A percentile compares a stretch with the other conserved stretches of the same genome.
Conservation (phyloP, 2,888 invertebrate species). For the Linnaemya vulpina region DNA sequence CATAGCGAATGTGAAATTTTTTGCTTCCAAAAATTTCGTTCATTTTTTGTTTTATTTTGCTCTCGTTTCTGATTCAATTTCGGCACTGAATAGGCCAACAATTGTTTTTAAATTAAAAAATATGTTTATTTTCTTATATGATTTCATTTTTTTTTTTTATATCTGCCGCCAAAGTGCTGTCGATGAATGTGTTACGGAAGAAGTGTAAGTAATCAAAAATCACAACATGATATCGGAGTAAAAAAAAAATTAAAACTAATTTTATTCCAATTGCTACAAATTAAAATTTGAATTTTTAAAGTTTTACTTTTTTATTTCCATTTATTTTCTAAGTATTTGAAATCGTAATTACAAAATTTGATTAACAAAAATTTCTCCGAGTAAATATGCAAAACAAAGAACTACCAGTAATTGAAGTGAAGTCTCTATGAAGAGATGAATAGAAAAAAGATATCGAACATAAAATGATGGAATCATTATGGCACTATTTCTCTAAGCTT, state of each 20-base stretch:
- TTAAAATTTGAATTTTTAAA: constrained; percentile 27
- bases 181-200: constrained; percentile 41
- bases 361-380: too few species aligned
- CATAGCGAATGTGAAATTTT: not conserved
- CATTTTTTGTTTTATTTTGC: not conserved
- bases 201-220: constrained; percentile 68
- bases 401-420: too few species aligned
- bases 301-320: not conserved
- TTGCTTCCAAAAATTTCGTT: not conserved
- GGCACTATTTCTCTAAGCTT: too few species aligned
- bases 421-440: too few species aligned
- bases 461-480: too few species aligned
- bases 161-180: constrained; percentile 31
- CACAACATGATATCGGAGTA: constrained; percentile 65
- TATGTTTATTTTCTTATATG: not conserved
- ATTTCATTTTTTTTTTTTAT: constrained; percentile 52
- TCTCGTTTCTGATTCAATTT: constrained; percentile 31
- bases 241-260: constrained; percentile 50
- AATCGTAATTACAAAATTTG: not conserved
- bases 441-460: too few species aligned
- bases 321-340: constrained; percentile 38
- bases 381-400: too few species aligned
- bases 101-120: constrained; percentile 17
- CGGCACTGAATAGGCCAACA: constrained; percentile 48
- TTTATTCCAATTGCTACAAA: constrained; percentile 59